phyloP scores from a whole-genome alignment of 2,113 vertebrate genomes.

The Cyprinus carpio region DNA sequence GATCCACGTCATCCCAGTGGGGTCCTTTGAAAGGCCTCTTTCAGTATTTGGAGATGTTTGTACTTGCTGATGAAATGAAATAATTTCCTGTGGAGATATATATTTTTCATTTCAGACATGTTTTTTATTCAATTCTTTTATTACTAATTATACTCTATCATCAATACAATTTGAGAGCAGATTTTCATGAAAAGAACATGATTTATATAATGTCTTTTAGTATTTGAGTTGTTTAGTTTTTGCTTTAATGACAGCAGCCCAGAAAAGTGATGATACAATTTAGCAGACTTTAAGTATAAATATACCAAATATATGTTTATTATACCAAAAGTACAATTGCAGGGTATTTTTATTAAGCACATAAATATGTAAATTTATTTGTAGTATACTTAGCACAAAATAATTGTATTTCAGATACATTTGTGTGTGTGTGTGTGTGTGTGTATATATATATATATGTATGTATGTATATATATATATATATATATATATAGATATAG shows the following conservation, averaged over 20 bases:
- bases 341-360: no score
- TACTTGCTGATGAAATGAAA: slow-evolving; percentile 16
- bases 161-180: not conserved
- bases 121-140: not conserved
- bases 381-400: no score
- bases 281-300: no score
- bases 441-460: no score
- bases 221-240: not conserved
- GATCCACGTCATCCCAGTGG: slow-evolving; percentile 4
- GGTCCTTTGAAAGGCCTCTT: not conserved
- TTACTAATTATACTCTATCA: not conserved
- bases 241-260: not conserved
- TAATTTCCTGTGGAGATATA: not conserved
- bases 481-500: no score
- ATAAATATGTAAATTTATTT: no score
- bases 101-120: not conserved
- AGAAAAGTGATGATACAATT: not conserved
- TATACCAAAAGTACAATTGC: no score
- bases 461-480: no score
- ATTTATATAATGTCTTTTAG: not conserved
- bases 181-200: not conserved
- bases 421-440: no score
- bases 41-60: slow-evolving; percentile 22
- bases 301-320: no score
- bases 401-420: no score